Base-by-base conservation (phyloP, 1,140 invertebrate genomes). In the Pteromalus puparum region DNA sequence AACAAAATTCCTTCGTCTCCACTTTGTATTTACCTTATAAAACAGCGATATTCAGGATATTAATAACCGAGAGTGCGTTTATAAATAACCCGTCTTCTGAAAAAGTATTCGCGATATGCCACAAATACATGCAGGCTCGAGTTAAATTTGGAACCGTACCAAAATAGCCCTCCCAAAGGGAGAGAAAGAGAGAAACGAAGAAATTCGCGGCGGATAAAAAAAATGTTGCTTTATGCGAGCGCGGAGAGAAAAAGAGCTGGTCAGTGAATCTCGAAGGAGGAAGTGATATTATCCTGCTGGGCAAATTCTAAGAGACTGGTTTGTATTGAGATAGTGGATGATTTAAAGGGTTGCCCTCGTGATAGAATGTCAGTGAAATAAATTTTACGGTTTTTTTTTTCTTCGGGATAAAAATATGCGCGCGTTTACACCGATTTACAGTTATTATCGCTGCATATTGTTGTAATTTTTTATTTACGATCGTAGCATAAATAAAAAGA, bases 151-250 rank as follows among this genome's bases (percentile, higher is more conserved):
- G 73, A 81, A 74, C 21, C 38, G 2, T 72, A 21, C 74, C 61
- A 81, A 85, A 85, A 85, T 85, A 85, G 46, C 48, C 10, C 7
- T 84, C 78, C n/a, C 30, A 38, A 83, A 38, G n/a, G 24, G 18
- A 83, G 18, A 83, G 26, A 70, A 21, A 30, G 46, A 72, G 61
- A 72, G 61, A 18, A 21, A 1, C 28, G 13, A 65, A 83, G 70
- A 42, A 24, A 77, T 70, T 83, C n/a, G 46, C 28, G 48, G 38
- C 21, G 46, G 65, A 61, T 78, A 72, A 77, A 48, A 42, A 82
- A 46, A 42, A 0, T 30, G 24, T 13, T 46, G 30, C 26, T 30
- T 30, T 34, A 72, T 72, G 34, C 73, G 73, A n/a, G 7, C 0
- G 26, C 38, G 46, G 46, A 28, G 61, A 38, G 12, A 24, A 30